Conservation (phyloP, 2,797 vertebrate species). For the Melopsittacus undulatus region DNA sequence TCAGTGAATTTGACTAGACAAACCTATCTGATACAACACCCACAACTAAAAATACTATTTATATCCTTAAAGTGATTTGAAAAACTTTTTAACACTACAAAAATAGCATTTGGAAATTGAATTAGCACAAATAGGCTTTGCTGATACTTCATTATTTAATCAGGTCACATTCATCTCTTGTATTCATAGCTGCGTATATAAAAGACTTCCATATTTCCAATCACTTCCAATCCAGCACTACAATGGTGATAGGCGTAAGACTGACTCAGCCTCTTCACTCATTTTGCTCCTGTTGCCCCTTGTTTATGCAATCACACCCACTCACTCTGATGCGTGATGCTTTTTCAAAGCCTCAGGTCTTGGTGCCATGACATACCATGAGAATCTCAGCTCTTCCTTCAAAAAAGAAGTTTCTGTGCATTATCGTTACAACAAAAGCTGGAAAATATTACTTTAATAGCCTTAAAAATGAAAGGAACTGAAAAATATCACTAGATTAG, state of each 20-base stretch:
- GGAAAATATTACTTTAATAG: not conserved
- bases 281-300: not conserved
- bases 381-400: not conserved
- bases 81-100: not conserved
- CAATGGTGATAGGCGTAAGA: not conserved
- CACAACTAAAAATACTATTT: not conserved
- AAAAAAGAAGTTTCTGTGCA: not conserved
- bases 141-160: not conserved
- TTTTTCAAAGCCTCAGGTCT: not conserved
- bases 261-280: not conserved
- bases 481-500: not conserved
- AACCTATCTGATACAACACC: not conserved
- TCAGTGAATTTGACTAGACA: not conserved
- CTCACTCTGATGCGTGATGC: not conserved
- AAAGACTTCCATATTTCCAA: not conserved
- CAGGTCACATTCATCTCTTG: not conserved
- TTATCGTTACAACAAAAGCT: not conserved
- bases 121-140: not conserved
- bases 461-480: not conserved
- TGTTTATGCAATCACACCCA: not conserved
- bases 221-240: not conserved
- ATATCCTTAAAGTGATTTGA: not conserved
- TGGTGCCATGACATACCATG: not conserved
- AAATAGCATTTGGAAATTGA: not conserved
- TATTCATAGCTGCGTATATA: fast-evolving